A percentile compares a stretch with the other conserved stretches of the same genome.
phyloP scores from a whole-genome alignment of 2,888 invertebrate genomes.

The Cantharis nigra region DNA sequence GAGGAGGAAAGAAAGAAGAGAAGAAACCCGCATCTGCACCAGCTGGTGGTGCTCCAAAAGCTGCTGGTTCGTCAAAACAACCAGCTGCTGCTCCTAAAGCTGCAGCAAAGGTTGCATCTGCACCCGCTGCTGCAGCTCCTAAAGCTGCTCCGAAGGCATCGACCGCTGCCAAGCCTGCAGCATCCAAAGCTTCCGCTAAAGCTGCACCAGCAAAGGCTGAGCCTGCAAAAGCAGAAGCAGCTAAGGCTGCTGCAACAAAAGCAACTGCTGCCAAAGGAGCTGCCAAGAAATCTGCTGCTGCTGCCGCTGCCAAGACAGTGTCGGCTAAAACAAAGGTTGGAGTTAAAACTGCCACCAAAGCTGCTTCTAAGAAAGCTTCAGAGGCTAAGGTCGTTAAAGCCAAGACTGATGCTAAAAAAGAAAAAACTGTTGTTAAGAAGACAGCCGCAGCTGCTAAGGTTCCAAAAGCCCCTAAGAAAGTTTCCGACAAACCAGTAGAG shows the following conservation, averaged over 20 bases:
- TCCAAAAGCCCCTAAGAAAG: slow-evolving; percentile 60
- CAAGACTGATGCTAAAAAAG: slow-evolving; percentile 47
- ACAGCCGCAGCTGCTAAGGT: slow-evolving; percentile 59
- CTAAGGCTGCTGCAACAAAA: slow-evolving; percentile 46
- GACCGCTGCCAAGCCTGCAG: not conserved
- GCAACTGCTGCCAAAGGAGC: slow-evolving; percentile 50
- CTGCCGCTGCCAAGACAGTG: slow-evolving; percentile 36
- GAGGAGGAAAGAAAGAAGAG: slow-evolving; percentile 63
- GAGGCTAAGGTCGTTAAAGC: slow-evolving; percentile 45
- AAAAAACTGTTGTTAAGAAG: slow-evolving; percentile 54
- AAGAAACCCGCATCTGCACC: slow-evolving; percentile 56
- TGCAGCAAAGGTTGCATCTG: slow-evolving; percentile 46
- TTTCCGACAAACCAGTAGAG: slow-evolving; percentile 58
- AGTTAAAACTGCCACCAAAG: slow-evolving; percentile 49
- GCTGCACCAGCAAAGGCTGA: slow-evolving; percentile 42
- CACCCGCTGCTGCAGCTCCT: slow-evolving; percentile 52
- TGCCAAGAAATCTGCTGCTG: slow-evolving; percentile 46
- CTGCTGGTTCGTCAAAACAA: slow-evolving; percentile 29
- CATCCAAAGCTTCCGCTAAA: slow-evolving; percentile 38
- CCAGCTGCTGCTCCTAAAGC: slow-evolving; percentile 4
- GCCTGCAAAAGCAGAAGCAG: slow-evolving; percentile 32
- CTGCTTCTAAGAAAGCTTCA: slow-evolving; percentile 50
- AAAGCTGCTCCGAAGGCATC: slow-evolving; percentile 22
- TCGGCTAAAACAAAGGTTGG: slow-evolving; percentile 54
- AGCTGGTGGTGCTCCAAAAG: slow-evolving; percentile 33